Conservation (phyloP, 2,113 vertebrate species). For the Caretta caretta region DNA sequence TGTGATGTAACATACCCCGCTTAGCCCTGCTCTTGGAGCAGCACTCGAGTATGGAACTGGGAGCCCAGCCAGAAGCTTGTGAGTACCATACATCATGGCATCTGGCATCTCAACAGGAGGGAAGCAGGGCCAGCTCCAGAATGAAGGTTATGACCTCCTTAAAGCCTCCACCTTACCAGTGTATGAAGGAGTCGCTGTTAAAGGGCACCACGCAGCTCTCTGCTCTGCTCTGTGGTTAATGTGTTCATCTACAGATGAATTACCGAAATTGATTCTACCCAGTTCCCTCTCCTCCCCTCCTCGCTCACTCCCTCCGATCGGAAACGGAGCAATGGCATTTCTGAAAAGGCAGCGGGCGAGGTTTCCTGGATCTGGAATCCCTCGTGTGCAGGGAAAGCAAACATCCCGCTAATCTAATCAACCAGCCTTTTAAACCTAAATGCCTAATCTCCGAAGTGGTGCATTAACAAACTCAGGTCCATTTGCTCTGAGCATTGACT, state of each 20-base stretch:
- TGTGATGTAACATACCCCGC: neutral
- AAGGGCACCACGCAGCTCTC: neutral
- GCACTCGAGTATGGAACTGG: neutral
- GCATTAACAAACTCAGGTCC: slow-evolving; percentile 29
- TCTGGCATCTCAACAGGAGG: neutral
- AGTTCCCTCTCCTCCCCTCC: neutral
- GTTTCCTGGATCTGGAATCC: slow-evolving; percentile 50
- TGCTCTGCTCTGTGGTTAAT: neutral
- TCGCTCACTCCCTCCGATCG: neutral
- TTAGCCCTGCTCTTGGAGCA: neutral
- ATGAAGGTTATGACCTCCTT: neutral
- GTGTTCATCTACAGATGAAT: rapidly evolving
- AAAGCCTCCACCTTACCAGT: rapidly evolving
- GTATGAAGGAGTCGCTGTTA: neutral
- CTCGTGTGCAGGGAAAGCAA: neutral
- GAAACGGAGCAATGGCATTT: neutral
- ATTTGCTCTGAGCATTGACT: neutral
- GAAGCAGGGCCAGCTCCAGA: neutral
- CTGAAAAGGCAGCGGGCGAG: slow-evolving; percentile 13
- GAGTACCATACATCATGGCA: neutral
- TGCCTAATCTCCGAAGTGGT: slow-evolving; percentile 34
- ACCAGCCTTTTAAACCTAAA: slow-evolving; percentile 35
- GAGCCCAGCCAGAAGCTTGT: rapidly evolving
- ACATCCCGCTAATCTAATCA: slow-evolving; percentile 7
- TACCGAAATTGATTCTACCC: neutral